Evolutionary conservation across 2,113 vertebrate species (phyloP).

Genomic region (Alouatta palliata): DNA sequence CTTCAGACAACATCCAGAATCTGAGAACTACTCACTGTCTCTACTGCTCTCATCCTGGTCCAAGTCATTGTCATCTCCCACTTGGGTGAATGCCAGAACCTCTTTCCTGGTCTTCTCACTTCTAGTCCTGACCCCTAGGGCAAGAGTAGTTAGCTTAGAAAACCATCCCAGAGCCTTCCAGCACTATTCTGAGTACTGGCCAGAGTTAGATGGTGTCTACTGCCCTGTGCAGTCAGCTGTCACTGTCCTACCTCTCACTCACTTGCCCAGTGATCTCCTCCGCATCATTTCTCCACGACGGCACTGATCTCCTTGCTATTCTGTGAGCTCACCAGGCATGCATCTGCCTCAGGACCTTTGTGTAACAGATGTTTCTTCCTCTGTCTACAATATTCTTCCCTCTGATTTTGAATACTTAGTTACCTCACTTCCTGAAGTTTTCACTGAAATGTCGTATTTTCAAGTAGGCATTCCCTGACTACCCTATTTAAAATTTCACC

Average conservation of each 20-base stretch:
- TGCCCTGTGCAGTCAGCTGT: too few relatives aligned
- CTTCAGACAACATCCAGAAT: background rate
- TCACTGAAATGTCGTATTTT: background rate
- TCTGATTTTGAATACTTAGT: background rate
- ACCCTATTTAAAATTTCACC: background rate
- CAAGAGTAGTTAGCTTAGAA: background rate
- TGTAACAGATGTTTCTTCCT: background rate
- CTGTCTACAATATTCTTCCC: background rate
- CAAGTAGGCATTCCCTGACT: background rate
- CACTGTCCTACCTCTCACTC: background rate
- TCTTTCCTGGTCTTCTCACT: background rate
- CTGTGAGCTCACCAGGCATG: background rate
- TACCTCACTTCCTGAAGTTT: background rate
- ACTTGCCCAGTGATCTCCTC: too few relatives aligned
- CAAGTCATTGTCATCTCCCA: background rate
- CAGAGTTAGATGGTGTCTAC: too few relatives aligned
- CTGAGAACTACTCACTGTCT: background rate
- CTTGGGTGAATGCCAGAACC: background rate
- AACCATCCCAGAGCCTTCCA: background rate
- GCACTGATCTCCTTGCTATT: background rate
- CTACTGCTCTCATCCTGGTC: rapidly evolving
- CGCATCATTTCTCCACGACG: rapidly evolving
- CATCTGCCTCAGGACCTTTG: background rate
- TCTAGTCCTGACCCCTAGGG: background rate
- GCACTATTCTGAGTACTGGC: background rate